Conservation (phyloP, 2,113 vertebrate genomes). For the Corythornis vintsioides region DNA sequence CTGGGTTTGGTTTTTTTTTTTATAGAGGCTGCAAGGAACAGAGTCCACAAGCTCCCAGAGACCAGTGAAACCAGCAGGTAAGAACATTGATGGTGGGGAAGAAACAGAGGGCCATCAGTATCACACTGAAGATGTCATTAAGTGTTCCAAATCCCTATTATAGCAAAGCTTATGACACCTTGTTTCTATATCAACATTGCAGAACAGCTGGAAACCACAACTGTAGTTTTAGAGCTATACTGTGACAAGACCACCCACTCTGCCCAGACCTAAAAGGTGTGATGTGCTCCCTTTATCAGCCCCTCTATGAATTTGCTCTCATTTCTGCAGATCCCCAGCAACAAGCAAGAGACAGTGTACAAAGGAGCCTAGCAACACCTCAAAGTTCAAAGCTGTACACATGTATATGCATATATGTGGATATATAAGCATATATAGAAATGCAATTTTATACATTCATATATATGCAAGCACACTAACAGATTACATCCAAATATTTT, state of each 20-base stretch:
- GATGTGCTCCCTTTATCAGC: neutral
- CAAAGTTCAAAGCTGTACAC: neutral
- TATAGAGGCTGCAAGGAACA: neutral
- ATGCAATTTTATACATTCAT: neutral
- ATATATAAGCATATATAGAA: neutral
- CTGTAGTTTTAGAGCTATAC: neutral
- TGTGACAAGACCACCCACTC: neutral
- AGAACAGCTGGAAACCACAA: neutral
- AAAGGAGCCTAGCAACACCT: neutral
- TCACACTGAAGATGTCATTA: neutral
- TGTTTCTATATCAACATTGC: neutral
- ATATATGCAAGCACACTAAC: neutral
- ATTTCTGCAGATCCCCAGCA: neutral
- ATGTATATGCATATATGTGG: neutral
- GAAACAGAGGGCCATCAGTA: neutral
- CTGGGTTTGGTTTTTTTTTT: neutral
- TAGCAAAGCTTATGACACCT: neutral
- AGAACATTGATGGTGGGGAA: neutral
- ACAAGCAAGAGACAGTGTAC: neutral
- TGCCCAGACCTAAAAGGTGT: neutral
- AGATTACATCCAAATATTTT: neutral
- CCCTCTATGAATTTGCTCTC: fast-evolving
- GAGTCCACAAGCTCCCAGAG: neutral
- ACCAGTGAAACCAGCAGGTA: neutral
- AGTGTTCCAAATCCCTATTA: neutral